Percentiles rank a stretch among this genome's conserved stretches.
These are phyloP conservation scores for Helarctos malayanus DNA, from an alignment of 2,797 vertebrate species.

Conservation along the genomic window DNA sequence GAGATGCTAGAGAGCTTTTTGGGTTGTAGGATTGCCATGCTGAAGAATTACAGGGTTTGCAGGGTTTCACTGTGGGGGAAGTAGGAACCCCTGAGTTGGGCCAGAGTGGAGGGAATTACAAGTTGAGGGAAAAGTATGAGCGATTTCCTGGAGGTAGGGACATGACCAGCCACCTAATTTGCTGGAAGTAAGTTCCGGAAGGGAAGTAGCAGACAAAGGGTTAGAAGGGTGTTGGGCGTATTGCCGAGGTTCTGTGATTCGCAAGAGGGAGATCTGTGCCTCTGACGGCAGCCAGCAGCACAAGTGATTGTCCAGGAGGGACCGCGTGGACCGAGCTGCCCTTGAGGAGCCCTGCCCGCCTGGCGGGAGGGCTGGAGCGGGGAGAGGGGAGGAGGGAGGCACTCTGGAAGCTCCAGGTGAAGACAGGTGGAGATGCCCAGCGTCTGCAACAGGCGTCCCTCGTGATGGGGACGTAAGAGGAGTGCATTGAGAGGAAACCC, in stretches of 20 bases:
- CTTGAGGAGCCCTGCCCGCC: neutral
- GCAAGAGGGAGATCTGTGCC: neutral
- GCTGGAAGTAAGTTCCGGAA: neutral
- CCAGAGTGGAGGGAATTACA: neutral
- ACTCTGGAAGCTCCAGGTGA: fast-evolving
- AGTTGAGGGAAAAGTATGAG: neutral
- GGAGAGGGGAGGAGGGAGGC: too few relatives aligned
- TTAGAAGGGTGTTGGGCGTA: fast-evolving
- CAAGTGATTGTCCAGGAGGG: fast-evolving
- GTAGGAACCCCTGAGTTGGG: neutral
- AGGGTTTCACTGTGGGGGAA: neutral
- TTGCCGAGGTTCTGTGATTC: neutral
- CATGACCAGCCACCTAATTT: neutral
- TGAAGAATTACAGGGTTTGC: neutral
- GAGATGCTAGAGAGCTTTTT: neutral
- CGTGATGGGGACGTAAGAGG: fast-evolving
- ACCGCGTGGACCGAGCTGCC: too few relatives aligned
- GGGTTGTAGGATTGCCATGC: neutral
- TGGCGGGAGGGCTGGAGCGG: fast-evolving
- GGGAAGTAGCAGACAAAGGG: neutral
- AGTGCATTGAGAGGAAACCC: fast-evolving
- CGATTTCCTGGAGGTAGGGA: neutral
- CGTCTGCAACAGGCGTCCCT: fast-evolving
- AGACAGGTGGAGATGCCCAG: fast-evolving
- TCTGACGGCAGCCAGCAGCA: neutral